A percentile compares a stretch with the other conserved stretches of the same genome.
phyloP scores from a whole-genome alignment of 1,140 invertebrate genomes.

The Formica selysi region DNA sequence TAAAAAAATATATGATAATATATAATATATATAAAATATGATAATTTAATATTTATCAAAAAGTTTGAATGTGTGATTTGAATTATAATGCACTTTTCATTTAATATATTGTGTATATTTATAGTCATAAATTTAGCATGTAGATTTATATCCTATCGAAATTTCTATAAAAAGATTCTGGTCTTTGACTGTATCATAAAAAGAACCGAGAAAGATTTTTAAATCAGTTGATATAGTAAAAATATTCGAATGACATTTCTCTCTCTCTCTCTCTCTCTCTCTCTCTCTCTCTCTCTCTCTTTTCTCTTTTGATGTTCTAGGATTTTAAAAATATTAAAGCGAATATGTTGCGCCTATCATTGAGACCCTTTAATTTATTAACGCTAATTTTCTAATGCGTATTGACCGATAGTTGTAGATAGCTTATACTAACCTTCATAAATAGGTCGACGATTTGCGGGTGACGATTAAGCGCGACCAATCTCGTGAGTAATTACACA shows the following conservation, averaged over 20 bases:
- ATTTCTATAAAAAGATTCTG: neutral
- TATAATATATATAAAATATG: too few species aligned
- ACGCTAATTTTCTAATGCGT: conserved; percentile 18
- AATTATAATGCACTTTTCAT: neutral
- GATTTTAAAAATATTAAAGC: conserved; percentile 8
- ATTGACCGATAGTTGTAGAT: conserved; percentile 52
- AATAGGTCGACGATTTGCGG: conserved; percentile 70
- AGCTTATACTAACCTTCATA: conserved; percentile 66
- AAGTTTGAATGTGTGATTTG: neutral
- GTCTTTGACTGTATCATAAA: neutral
- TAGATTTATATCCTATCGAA: neutral
- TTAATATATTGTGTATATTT: conserved; percentile 3
- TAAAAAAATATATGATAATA: neutral
- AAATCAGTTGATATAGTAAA: neutral
- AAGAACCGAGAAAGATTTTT: neutral
- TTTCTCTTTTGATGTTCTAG: neutral
- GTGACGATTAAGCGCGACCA: conserved; percentile 68
- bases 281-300: too few species aligned
- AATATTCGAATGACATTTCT: neutral
- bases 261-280: too few species aligned
- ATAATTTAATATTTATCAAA: neutral
- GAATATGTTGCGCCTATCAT: neutral
- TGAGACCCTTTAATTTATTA: conserved; percentile 16
- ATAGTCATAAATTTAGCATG: neutral
- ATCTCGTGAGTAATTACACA: conserved; percentile 75